These are phyloP conservation scores for Corvus cornix DNA, from an alignment of 2,113 vertebrate species.

Conservation along the genomic window DNA sequence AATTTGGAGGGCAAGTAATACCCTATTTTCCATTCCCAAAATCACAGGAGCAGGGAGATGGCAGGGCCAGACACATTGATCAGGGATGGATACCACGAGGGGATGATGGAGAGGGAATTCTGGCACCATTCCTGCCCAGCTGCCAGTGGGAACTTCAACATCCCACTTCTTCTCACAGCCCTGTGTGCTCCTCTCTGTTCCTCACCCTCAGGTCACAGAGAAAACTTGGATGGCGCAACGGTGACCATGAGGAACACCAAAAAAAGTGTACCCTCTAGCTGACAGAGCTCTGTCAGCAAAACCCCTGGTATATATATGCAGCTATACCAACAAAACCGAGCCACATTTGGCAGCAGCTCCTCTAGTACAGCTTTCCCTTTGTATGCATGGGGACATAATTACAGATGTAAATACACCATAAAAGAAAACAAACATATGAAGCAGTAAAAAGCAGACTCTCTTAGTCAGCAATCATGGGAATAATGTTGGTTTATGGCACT, in stretches of 20 bases:
- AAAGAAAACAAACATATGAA: neutral
- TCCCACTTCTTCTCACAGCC: neutral
- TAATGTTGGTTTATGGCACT: neutral
- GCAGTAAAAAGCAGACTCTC: neutral
- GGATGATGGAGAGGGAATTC: neutral
- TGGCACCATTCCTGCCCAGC: neutral
- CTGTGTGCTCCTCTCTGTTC: neutral
- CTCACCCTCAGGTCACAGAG: neutral
- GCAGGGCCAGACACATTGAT: neutral
- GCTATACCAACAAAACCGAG: slow-evolving; percentile 16
- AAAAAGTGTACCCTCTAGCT: neutral
- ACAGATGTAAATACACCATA: neutral
- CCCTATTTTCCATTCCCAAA: neutral
- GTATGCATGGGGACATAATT: neutral
- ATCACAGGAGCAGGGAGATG: neutral
- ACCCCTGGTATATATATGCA: neutral
- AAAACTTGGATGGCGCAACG: neutral
- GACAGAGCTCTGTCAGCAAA: slow-evolving; percentile 8
- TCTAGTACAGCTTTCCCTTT: neutral
- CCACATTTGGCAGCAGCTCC: neutral
- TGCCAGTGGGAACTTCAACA: neutral
- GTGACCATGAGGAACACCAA: neutral
- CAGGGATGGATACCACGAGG: rapidly evolving
- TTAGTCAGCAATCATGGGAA: neutral
- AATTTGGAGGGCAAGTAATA: neutral